Conservation (phyloP, 2,113 vertebrate genomes). For the Apteryx owenii region DNA sequence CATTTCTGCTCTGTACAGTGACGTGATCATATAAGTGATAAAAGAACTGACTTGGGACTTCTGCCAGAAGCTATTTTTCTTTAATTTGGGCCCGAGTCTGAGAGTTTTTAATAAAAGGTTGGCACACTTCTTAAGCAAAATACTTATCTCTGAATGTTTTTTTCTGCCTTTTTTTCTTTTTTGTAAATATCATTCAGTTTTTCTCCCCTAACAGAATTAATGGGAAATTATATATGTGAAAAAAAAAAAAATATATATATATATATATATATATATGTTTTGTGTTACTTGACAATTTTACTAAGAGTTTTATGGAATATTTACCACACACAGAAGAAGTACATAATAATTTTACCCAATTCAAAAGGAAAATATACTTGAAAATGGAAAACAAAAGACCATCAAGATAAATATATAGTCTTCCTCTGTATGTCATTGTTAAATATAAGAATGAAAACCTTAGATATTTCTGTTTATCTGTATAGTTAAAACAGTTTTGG, state of each 20-base stretch:
- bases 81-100: background rate
- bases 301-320: background rate
- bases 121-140: background rate
- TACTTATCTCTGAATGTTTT: background rate
- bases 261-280: background rate
- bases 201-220: background rate
- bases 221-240: background rate
- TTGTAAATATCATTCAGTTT: background rate
- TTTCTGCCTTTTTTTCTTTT: background rate
- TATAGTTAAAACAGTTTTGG: background rate
- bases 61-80: background rate
- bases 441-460: background rate
- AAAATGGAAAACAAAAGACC: background rate
- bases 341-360: background rate
- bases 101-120: background rate
- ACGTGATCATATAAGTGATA: background rate
- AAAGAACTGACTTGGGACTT: background rate
- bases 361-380: background rate
- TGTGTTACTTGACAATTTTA: background rate
- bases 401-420: background rate
- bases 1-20: background rate
- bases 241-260: too few species aligned
- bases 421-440: background rate
- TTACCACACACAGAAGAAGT: background rate
- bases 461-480: background rate